Base-by-base conservation (phyloP, 1,140 invertebrate genomes). In the Frieseomelitta varia region DNA sequence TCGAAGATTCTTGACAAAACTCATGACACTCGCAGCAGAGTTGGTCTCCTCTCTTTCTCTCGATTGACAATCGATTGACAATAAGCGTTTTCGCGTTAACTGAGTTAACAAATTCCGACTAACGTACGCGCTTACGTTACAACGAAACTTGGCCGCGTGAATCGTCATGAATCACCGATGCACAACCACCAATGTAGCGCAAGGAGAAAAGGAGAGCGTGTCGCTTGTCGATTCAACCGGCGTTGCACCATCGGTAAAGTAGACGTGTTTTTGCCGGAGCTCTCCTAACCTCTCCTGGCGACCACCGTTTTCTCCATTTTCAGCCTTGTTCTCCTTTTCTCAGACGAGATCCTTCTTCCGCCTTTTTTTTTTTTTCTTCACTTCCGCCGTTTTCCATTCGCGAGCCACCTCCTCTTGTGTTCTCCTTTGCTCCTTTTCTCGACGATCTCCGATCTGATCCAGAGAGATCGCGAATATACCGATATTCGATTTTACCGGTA, bases 231-330 rank as follows among this genome's bases (percentile, higher is more conserved):
- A 76, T 86, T 86, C 30, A 39, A 86, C 68, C 82, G 74, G 68
- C 73, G 68, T 61, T 74, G 79, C 84, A 51, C 74, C 39, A 72
- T 83, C 72, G 76, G 72, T 84, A 84, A 86, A 87, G 56, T 67
- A 80, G 56, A 84, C 81, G 76, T 58, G 76, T 88, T 87, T 88
- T 87, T 84, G 63, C 58, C 73, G 27, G 34, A 39, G 30, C 56
- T 30, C n/a, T n/a, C n/a, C 27, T 76, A 75, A 55, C 63, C 67
- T 30, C 30, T 67, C 39, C 8, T 65, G 14, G 67, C 30, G 34
- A 69, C 55, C 79, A 78, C 81, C 61, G 39, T 65, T 78, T 39
- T 78, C 53, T 65, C 51, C 39, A 11, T 72, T 24, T 58, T n/a
- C 75, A 65, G 65, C 61, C 19, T 76, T 68, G 67, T 80, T 79